Conservation (phyloP, 2,888 invertebrate species). For the Zhengitettix transpicula region DNA sequence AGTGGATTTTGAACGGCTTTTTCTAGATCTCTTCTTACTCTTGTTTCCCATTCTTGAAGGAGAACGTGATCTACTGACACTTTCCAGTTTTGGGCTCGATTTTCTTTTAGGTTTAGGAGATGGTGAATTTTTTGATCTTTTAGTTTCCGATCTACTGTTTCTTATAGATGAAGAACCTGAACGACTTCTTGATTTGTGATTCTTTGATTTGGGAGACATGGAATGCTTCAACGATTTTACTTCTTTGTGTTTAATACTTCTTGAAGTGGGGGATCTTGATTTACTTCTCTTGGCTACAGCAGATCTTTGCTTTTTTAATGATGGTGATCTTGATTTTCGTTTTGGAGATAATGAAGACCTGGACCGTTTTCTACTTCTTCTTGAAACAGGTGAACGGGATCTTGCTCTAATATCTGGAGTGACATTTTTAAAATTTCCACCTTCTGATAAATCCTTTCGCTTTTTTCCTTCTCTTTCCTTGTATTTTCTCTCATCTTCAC, state of each 20-base stretch:
- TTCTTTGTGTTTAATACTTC: background rate
- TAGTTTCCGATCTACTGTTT: background rate
- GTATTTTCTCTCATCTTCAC: conserved; percentile 2
- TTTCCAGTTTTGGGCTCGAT: conserved; percentile 3
- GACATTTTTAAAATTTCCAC: background rate
- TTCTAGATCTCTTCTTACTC: background rate
- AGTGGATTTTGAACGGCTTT: background rate
- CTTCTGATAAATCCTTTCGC: background rate
- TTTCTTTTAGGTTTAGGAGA: conserved; percentile 5
- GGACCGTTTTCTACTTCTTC: background rate
- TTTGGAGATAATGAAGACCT: conserved; percentile 1
- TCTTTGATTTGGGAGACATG: background rate
- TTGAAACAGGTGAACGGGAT: background rate
- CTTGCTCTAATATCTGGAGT: conserved; percentile 1
- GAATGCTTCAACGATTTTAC: background rate
- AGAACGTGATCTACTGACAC: conserved; percentile 7
- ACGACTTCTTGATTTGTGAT: background rate
- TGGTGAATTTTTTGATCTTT: background rate
- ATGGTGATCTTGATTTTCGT: background rate
- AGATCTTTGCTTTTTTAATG: background rate
- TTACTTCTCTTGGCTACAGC: background rate
- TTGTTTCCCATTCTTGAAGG: background rate
- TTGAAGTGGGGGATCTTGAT: background rate
- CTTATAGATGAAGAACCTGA: background rate
- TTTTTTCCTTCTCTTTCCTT: background rate